Percentiles rank a stretch among this genome's conserved stretches.
phyloP scores from a whole-genome alignment of 2,888 invertebrate genomes.

The Eristalis tenax region DNA sequence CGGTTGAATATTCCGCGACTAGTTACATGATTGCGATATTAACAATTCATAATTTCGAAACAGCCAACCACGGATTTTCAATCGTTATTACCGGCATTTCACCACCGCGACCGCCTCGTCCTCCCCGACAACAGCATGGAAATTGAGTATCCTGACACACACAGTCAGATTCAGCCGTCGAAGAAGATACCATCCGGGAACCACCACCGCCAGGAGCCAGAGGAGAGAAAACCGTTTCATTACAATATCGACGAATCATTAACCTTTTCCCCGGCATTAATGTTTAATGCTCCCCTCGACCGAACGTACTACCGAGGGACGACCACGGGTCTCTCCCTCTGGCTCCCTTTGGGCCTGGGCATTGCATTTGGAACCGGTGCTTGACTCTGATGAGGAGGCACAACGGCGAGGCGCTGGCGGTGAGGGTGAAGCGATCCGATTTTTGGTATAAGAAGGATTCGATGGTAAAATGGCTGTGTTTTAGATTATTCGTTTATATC shows the following conservation, averaged over 20 bases:
- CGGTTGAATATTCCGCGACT: not conserved
- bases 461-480: not conserved
- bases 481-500: not conserved
- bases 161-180: not conserved
- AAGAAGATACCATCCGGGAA: not conserved
- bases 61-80: slow-evolving; percentile 30
- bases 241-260: slow-evolving; percentile 58
- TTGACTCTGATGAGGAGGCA: slow-evolving; percentile 29
- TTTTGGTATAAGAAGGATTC: slow-evolving; percentile 26
- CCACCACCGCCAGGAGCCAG: not conserved
- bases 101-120: not conserved
- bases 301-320: slow-evolving; percentile 24
- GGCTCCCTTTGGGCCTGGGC: not conserved
- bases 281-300: slow-evolving; percentile 35
- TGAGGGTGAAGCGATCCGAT: not conserved
- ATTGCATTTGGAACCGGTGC: not conserved
- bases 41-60: slow-evolving; percentile 53
- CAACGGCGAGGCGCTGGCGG: not conserved
- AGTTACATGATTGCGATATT: slow-evolving; percentile 6
- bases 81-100: slow-evolving; percentile 25
- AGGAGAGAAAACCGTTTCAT: slow-evolving; percentile 36
- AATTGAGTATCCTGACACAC: not conserved
- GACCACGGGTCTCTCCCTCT: not conserved
- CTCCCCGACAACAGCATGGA: not conserved
- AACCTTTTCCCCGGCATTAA: slow-evolving; percentile 56